Base-by-base conservation (phyloP, 2,113 vertebrate species). In the Grammomys dolichurus region DNA sequence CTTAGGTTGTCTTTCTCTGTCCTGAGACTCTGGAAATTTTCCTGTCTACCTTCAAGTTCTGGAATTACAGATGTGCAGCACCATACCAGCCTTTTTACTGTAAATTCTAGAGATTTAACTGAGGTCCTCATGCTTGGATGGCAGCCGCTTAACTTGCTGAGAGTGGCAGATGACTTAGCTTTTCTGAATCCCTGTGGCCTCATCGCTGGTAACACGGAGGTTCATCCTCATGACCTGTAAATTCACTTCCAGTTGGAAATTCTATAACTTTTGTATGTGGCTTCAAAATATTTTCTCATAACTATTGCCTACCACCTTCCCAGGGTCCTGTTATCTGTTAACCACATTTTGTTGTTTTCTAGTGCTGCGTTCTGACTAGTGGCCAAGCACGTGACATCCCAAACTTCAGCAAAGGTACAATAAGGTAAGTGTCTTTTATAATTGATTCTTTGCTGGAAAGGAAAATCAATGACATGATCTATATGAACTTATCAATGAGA, bases 351-450 rank as follows among this genome's bases (percentile, higher is more conserved):
- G 17, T 96, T 89, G 10, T 95, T 97, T 96, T 91, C 89, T 75
- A 97, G 96, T 43, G 67, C 87, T 94, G 75, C 86, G 7, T 87
- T 96, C 86, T 70, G 40, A 91, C 90, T 56, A 95, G 86, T 76
- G 56, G 43, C 26, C 77, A 87, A 84, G 51, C 48, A 78, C 81
- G 58, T 93, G 82, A 93, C 26, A 89, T 75, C 63, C n/a, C 33
- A 67, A 95, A 93, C n/a, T 95, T 94, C 91, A 54, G 40, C 87
- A 94, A 77, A 96, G 77, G 48, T 89, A 80, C 78, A 84, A 7
- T 93, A 91, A 97, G 97, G 95, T 95, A 97, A 87, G 94, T 40
- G 24, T 0, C 24, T 80, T 81, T 26, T 40, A 46, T 26, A 16
- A 12, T 88, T 93, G 22, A 92, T n/a, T 70, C 4, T 36, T 95